These are phyloP conservation scores for Aix galericulata DNA, from an alignment of 2,113 vertebrate genomes.

Conservation along the genomic window DNA sequence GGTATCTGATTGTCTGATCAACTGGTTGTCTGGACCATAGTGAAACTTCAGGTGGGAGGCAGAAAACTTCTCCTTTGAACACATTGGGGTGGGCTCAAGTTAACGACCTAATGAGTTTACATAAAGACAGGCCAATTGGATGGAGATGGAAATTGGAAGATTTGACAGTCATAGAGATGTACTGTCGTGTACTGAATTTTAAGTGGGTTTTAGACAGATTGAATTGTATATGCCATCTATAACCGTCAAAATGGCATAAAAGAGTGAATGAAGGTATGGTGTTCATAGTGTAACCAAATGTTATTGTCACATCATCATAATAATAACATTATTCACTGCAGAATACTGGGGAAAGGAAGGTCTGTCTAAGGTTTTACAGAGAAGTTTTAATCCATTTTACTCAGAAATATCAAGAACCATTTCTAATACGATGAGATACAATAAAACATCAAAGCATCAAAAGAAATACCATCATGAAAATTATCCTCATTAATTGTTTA, in stretches of 20 bases:
- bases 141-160: not conserved
- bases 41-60: not conserved
- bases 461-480: not conserved
- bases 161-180: not conserved
- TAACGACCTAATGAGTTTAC: not conserved
- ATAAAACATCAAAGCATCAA: not conserved
- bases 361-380: not conserved
- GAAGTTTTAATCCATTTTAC: not conserved
- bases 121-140: not conserved
- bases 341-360: not conserved
- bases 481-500: not conserved
- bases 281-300: not conserved
- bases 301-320: not conserved
- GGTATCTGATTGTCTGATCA: not conserved
- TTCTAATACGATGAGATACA: not conserved
- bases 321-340: not conserved
- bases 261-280: not conserved
- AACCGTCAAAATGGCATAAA: not conserved
- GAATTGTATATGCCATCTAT: not conserved
- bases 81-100: not conserved
- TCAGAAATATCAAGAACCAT: not conserved
- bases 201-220: not conserved
- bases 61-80: not conserved
- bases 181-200: not conserved
- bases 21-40: fast-evolving